Evolutionary conservation across 2,797 vertebrate genomes (phyloP), one percentile per base, ranked within the genome.

Genomic region (Rhynchonycteris naso): DNA sequence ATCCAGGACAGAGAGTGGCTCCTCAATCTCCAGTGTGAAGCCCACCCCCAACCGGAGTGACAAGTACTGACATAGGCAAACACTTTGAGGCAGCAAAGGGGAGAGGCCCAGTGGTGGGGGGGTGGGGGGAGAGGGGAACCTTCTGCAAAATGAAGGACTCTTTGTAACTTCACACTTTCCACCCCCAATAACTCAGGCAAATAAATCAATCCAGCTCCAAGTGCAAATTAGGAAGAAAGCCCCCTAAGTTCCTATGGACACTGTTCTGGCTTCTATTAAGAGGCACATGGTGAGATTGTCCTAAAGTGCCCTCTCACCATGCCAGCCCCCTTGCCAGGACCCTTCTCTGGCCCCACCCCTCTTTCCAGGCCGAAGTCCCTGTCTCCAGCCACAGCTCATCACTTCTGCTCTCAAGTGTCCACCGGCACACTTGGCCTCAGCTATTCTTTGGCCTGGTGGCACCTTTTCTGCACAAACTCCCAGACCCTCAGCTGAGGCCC

Each of bases 371-470:
- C 28, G 72, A 9, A 35, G 11, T 4, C 9, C 15, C 28, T 11
- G 15, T 2, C 35, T n/a, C 16, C 24, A 22, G 38, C 50, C 33
- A 1, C 3, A 16, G 4, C 54, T 14, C 1, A 0, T 2, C 10
- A 14, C 0, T 2, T 13, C 78, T 33, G 28, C 35, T 15, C 24
- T 16, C 3, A 2, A 15, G 10, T 8, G 7, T 14, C 7, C 19
- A 2, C 28, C 0, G 0, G 18, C 18, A 9, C 1, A 0, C 16
- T 8, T 47, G 50, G n/a, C 65, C 79, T 16, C 56, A 1, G n/a
- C n/a, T 2, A 4, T 4, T 10, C 59, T 68, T 24, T 2, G 1
- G 5, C 38, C 86, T 22, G 35, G 19, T 1, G 4, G 9, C 87
- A 28, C 43, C 63, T 18, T 10, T 35, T 38, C 80, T 26, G 2